Evolutionary conservation across 2,888 invertebrate genomes (phyloP), one percentile per base, ranked within the genome.

Genomic region (Leptinotarsa rubiginosa): DNA sequence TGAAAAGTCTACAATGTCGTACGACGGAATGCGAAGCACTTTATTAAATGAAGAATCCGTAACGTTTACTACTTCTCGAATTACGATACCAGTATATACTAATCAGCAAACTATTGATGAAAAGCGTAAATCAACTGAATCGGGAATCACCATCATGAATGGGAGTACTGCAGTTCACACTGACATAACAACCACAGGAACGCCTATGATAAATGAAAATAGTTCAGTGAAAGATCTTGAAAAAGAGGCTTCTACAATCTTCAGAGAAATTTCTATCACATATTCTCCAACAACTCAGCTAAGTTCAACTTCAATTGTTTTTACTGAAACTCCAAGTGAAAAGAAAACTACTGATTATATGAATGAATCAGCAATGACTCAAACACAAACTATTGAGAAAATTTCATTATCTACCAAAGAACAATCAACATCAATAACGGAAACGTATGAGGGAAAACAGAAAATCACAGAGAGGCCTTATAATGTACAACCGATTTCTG

Each of bases 401-500:
- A 31, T 31, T 1, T 7, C 31, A 31, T 31, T 31, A 31, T 31
- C 31, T 31, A 31, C 31, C 31, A 16, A 22, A 22, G 67, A 22
- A 50, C 31, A 18, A 49, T n/a, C 56, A 47, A 56, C 59, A 47
- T 7, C 47, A 18, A 72, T 56, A 22, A 73, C 72, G 12, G 59
- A 62, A 65, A 49, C 52, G 3, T 50, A 50, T 47, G 22, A 71
- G 64, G 41, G 16, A 56, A 56, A 20, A 62, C 18, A 18, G 3
- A 12, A 52, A n/a, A 50, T 16, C n/a, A 50, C 50, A 50, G 15
- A 16, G n/a, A 16, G 15, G 31, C 10, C 22, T 49, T n/a, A 50
- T 16, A 16, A 15, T 10, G 49, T 70, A 22, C 54, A 25, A 12
- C 67, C 72, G 18, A 77, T 82, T 67, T 79, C 82, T 16, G 75